Conservation (phyloP, 2,113 vertebrate genomes). For the Rhadina sibilatrix region DNA sequence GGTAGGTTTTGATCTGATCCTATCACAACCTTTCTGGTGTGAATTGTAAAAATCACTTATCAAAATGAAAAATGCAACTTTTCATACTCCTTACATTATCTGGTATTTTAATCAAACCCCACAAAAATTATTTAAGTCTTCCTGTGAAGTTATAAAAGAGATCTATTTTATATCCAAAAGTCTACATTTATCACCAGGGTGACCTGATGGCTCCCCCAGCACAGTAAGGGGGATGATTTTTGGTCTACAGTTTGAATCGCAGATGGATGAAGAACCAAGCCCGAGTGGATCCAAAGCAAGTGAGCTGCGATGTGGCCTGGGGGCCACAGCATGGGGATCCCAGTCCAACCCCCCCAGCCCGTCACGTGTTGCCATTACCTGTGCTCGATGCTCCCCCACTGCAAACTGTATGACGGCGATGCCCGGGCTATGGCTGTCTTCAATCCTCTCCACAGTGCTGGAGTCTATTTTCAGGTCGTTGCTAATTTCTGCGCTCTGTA, state of each 20-base stretch:
- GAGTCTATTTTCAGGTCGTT: conserved; percentile 97
- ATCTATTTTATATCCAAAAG: not conserved
- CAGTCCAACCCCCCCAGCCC: not conserved
- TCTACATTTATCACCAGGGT: not conserved
- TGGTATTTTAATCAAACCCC: not conserved
- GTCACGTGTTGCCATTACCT: conserved; percentile 73
- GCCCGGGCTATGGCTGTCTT: conserved; percentile 86
- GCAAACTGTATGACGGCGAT: conserved; percentile 94
- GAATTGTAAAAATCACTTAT: not conserved
- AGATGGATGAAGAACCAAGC: not conserved
- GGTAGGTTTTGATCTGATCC: not conserved
- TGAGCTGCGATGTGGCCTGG: not conserved
- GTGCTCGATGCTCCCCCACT: conserved; percentile 92
- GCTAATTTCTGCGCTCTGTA: conserved; percentile 97
- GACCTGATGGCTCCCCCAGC: not conserved
- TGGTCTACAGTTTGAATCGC: not conserved
- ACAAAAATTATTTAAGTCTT: not conserved
- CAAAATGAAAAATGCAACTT: not conserved
- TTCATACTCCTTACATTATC: not conserved
- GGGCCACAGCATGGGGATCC: not conserved
- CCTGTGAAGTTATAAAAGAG: not conserved
- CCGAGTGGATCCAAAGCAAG: fast-evolving
- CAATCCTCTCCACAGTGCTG: conserved; percentile 96
- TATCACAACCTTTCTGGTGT: not conserved
- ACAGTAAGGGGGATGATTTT: not conserved